These are phyloP conservation scores for Heterodera filipjevi DNA, from an alignment of 2,888 invertebrate genomes.

Conservation along the genomic window DNA sequence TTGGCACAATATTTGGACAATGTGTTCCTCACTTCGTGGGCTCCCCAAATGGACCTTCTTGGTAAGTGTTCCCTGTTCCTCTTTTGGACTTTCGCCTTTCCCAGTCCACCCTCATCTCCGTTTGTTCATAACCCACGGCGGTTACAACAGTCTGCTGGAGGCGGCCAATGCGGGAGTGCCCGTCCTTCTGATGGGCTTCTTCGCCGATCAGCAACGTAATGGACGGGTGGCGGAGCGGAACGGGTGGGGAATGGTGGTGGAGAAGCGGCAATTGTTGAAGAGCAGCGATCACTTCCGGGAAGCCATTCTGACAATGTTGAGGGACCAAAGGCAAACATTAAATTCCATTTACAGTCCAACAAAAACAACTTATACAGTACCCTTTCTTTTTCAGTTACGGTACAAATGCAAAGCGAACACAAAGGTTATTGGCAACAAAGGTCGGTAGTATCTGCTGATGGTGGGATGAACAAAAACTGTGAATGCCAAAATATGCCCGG, in stretches of 20 bases:
- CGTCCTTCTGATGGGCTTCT: slow-evolving; percentile 45
- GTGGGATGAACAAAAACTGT: too few relatives aligned
- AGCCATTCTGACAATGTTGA: slow-evolving; percentile 1
- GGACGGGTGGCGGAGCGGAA: slow-evolving; percentile 46
- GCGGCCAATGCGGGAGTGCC: slow-evolving; percentile 51
- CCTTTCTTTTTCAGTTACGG: background rate
- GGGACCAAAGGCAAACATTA: background rate
- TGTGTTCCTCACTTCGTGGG: slow-evolving; percentile 18
- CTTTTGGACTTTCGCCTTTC: background rate
- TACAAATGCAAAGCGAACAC: slow-evolving; percentile 24
- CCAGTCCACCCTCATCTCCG: slow-evolving; percentile 45
- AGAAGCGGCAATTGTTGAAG: slow-evolving; percentile 37
- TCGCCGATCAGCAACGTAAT: slow-evolving; percentile 48
- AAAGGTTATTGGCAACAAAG: slow-evolving; percentile 25
- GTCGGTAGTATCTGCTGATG: background rate
- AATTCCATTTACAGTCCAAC: background rate
- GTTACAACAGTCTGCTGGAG: slow-evolving; percentile 59
- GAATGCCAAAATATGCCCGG: too few relatives aligned
- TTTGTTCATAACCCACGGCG: slow-evolving; percentile 56
- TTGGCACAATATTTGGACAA: background rate
- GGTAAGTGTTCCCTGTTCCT: background rate
- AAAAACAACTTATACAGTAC: background rate
- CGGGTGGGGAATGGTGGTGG: slow-evolving; percentile 51
- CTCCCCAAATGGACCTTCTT: slow-evolving; percentile 13
- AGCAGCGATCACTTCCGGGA: slow-evolving; percentile 2